These are phyloP conservation scores for Podilymbus podiceps DNA, from an alignment of 2,113 vertebrate species.

Conservation along the genomic window DNA sequence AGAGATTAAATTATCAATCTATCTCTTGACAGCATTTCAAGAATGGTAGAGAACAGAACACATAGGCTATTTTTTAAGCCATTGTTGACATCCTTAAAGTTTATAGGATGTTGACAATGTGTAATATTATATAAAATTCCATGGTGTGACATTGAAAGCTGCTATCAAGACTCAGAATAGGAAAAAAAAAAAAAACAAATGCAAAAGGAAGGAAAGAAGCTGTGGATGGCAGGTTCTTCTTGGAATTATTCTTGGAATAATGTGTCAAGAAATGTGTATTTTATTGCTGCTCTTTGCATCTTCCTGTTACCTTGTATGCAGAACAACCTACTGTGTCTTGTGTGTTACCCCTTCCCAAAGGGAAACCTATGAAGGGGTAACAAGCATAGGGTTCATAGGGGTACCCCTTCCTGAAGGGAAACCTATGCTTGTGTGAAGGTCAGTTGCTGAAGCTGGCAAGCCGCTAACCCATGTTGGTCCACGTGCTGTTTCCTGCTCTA, in stretches of 20 bases:
- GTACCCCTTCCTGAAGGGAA: not conserved
- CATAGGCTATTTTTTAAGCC: constrained; percentile 6
- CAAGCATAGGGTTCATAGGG: too few species aligned
- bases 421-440: not conserved
- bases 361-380: not conserved
- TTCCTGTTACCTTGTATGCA: not conserved
- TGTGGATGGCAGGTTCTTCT: not conserved
- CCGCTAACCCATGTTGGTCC: not conserved
- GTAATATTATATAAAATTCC: constrained; percentile 8
- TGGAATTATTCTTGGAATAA: not conserved
- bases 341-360: not conserved
- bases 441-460: not conserved
- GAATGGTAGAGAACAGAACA: not conserved
- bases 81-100: not conserved
- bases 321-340: not conserved
- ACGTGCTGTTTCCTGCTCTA: not conserved
- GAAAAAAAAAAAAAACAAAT: not conserved
- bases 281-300: not conserved
- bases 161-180: not conserved
- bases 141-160: not conserved
- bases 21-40: constrained; percentile 26
- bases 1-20: constrained; percentile 44
- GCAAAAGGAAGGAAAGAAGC: not conserved
- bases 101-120: not conserved
- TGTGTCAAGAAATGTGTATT: not conserved